phyloP scores from a whole-genome alignment of 2,113 vertebrate genomes.

The Ictalurus furcatus region DNA sequence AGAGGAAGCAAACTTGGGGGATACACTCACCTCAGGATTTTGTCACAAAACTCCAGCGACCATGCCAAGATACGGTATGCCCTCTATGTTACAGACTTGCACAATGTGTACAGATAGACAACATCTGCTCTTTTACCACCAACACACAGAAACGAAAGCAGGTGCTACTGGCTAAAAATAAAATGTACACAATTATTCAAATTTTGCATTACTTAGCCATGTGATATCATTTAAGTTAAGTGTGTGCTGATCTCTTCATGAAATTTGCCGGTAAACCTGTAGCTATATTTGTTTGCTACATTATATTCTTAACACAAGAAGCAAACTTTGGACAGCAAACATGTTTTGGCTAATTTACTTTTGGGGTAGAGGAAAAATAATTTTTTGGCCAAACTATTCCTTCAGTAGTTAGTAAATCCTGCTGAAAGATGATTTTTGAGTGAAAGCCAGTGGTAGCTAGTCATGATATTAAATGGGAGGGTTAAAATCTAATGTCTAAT shows the following conservation, averaged over 20 bases:
- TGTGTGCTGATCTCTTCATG: background rate
- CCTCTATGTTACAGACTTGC: background rate
- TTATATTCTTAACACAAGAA: background rate
- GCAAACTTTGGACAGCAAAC: background rate
- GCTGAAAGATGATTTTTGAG: background rate
- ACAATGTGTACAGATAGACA: background rate
- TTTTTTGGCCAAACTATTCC: background rate
- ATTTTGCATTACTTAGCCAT: background rate
- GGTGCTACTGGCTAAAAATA: background rate
- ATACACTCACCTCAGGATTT: background rate
- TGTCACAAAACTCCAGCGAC: background rate
- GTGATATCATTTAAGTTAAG: background rate
- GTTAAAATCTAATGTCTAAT: background rate
- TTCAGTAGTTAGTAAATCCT: background rate
- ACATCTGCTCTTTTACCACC: background rate
- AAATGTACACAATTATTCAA: background rate
- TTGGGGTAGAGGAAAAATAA: background rate
- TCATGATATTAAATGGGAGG: background rate
- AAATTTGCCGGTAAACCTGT: background rate
- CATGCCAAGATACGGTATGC: conserved; percentile 28
- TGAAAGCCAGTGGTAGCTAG: background rate
- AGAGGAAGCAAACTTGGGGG: background rate
- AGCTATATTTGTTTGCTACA: background rate
- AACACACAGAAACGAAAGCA: background rate
- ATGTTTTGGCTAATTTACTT: background rate